These are phyloP conservation scores for Casuarius casuarius DNA, from an alignment of 2,113 vertebrate genomes.

Conservation along the genomic window DNA sequence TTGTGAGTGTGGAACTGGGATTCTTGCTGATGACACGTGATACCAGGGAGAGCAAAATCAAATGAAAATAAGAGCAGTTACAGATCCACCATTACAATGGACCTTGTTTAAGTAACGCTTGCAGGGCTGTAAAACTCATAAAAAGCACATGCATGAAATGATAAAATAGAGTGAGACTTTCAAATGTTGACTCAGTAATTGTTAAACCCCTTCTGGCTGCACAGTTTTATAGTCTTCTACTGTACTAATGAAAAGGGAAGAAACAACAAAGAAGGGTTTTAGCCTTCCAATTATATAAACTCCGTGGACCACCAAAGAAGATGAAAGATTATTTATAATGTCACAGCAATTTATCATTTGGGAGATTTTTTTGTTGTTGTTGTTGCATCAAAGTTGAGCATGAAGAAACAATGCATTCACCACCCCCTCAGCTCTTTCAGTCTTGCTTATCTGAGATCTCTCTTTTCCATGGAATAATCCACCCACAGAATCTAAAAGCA, in stretches of 20 bases:
- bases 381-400: slow-evolving; percentile 62
- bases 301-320: slow-evolving; percentile 77
- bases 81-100: slow-evolving; percentile 48
- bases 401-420: slow-evolving; percentile 64
- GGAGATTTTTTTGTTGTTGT: slow-evolving; percentile 44
- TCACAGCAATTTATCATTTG: slow-evolving; percentile 70
- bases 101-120: slow-evolving; percentile 56
- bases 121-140: slow-evolving; percentile 70
- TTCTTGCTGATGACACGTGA: background rate
- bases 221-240: slow-evolving; percentile 77
- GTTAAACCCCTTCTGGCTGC: slow-evolving; percentile 72
- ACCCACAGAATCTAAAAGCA: slow-evolving; percentile 46
- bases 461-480: slow-evolving; percentile 47
- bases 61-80: slow-evolving; percentile 19
- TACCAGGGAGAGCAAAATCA: slow-evolving; percentile 8
- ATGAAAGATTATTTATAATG: slow-evolving; percentile 76
- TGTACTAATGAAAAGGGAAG: slow-evolving; percentile 72
- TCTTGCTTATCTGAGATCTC: slow-evolving; percentile 49
- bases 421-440: slow-evolving; percentile 30
- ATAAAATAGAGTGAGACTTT: slow-evolving; percentile 73
- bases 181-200: slow-evolving; percentile 73
- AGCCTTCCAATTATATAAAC: slow-evolving; percentile 73
- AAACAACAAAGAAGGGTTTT: slow-evolving; percentile 69
- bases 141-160: slow-evolving; percentile 75
- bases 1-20: background rate